These are phyloP conservation scores for Esox niger DNA, from an alignment of 2,113 vertebrate genomes.

Conservation along the genomic window DNA sequence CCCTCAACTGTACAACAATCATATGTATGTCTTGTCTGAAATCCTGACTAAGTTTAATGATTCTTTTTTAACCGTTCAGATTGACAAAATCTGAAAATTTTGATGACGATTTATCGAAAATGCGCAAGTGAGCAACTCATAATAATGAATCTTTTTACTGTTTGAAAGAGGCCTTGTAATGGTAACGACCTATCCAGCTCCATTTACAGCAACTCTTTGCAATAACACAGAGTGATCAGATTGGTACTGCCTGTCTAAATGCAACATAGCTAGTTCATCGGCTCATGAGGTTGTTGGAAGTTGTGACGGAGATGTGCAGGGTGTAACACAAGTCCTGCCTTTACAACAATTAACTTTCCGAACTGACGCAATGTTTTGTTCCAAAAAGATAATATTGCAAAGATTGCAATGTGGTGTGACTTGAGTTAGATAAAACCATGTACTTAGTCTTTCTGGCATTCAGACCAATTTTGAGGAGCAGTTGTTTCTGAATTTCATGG, in stretches of 20 bases:
- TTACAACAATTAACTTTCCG: too few relatives aligned
- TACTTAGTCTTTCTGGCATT: neutral
- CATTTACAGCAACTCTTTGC: constrained; percentile 50
- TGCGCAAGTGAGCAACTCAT: constrained; percentile 15
- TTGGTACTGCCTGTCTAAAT: too few relatives aligned
- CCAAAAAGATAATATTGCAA: too few relatives aligned
- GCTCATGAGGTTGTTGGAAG: too few relatives aligned
- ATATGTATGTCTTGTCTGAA: neutral
- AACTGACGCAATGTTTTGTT: too few relatives aligned
- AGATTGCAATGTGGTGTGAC: too few relatives aligned
- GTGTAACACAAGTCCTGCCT: too few relatives aligned
- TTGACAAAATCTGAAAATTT: constrained; percentile 43
- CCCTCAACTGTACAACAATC: neutral
- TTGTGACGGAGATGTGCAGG: too few relatives aligned
- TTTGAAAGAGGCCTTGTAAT: constrained; percentile 48
- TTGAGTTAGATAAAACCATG: too few relatives aligned
- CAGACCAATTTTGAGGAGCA: too few relatives aligned
- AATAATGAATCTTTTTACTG: constrained; percentile 66
- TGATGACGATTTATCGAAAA: constrained; percentile 31
- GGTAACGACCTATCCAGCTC: constrained; percentile 61
- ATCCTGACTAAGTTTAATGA: neutral
- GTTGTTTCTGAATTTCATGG: too few relatives aligned
- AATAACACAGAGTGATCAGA: constrained; percentile 61
- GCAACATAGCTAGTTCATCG: too few relatives aligned
- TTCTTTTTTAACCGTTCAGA: constrained; percentile 21